A percentile compares a stretch with the other conserved stretches of the same genome.
These are phyloP conservation scores for Tethea ocularis DNA, from an alignment of 2,888 invertebrate species.

Conservation along the genomic window DNA sequence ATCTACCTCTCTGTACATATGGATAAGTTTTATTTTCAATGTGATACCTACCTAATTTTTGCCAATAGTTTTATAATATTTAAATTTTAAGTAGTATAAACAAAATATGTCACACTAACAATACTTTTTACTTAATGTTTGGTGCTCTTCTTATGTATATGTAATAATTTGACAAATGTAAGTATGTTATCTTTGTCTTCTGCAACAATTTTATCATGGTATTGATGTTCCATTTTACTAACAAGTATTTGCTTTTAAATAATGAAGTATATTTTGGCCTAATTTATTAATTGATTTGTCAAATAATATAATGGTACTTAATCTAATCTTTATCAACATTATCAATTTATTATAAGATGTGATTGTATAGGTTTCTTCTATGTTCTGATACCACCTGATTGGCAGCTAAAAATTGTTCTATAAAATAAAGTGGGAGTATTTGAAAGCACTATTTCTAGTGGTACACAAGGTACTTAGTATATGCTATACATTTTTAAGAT, in stretches of 20 bases:
- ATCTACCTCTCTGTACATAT: constrained; percentile 63
- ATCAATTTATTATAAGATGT: constrained; percentile 13
- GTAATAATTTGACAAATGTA: not conserved
- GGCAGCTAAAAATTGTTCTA: not conserved
- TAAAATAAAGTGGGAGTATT: not conserved
- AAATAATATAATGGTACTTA: constrained; percentile 29
- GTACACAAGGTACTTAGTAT: constrained; percentile 6
- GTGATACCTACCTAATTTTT: constrained; percentile 31
- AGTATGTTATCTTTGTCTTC: not conserved
- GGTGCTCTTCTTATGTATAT: constrained; percentile 28
- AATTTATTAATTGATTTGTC: not conserved
- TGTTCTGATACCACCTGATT: not conserved
- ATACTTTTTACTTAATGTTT: constrained; percentile 22
- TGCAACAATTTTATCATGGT: constrained; percentile 10
- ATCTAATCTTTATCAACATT: constrained; percentile 36
- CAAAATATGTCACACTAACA: constrained; percentile 9
- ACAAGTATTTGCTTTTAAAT: not conserved
- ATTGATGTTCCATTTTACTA: constrained; percentile 5
- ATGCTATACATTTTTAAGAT: not conserved
- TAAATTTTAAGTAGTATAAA: constrained; percentile 15
- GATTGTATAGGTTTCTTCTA: not conserved
- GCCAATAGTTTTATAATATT: constrained; percentile 21
- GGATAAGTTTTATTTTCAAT: constrained; percentile 13
- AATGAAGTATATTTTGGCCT: not conserved
- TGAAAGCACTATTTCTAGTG: not conserved